phyloP scores from a whole-genome alignment of 92 coral and sea anemone species.

The Zoanthus gigantus region DNA sequence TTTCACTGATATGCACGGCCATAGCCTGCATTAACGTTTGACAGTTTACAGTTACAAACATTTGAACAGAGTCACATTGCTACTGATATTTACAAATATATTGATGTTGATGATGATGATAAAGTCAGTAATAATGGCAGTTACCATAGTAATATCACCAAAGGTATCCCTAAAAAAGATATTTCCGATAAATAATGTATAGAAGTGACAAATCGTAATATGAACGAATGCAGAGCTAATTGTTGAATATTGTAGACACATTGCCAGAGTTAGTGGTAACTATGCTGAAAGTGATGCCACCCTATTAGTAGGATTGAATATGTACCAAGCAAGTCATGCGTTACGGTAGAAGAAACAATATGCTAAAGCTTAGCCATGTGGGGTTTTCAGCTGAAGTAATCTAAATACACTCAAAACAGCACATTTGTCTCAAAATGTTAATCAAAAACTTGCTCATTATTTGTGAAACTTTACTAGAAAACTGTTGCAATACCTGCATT shows the following conservation, averaged over 20 bases:
- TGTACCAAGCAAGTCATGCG: too few species aligned
- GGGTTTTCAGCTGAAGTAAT: too few species aligned
- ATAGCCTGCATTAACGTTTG: constrained; percentile 60
- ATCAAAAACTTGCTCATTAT: too few species aligned
- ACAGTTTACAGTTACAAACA: neutral
- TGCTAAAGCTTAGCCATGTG: too few species aligned
- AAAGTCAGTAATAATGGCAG: neutral
- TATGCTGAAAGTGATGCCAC: neutral
- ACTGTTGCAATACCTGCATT: too few species aligned
- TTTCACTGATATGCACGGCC: constrained; percentile 82
- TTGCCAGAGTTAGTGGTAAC: neutral
- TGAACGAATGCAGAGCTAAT: too few species aligned
- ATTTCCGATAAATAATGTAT: neutral
- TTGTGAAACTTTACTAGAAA: too few species aligned
- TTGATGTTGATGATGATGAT: neutral
- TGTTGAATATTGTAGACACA: neutral
- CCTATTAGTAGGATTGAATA: too few species aligned
- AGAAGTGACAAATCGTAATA: too few species aligned
- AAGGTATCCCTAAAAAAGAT: neutral
- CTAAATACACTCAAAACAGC: too few species aligned
- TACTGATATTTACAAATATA: neutral
- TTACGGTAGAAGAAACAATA: too few species aligned
- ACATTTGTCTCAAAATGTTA: too few species aligned
- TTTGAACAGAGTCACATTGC: neutral
- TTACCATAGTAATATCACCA: neutral